A percentile compares a stretch with the other conserved stretches of the same genome.
Evolutionary conservation across 30 jellyfish, hydroid and myxozoan genomes (phyloP).

Genomic region (Aurelia coerulea): DNA sequence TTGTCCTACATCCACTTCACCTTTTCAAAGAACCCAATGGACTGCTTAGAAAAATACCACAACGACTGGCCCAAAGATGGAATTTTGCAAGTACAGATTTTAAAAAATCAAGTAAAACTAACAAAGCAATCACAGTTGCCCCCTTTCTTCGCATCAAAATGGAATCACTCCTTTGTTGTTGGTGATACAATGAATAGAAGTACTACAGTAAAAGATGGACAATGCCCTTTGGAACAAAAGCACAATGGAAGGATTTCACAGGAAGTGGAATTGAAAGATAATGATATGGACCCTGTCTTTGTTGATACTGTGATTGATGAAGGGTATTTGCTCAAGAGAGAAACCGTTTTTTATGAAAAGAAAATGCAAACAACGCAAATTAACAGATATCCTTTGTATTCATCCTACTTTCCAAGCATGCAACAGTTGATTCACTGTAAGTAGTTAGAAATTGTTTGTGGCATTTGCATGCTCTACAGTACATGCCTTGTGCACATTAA

Average conservation of each 20-base stretch:
- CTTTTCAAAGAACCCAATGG: constrained; percentile 78
- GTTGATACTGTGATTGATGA: constrained; percentile 18
- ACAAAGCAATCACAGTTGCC: constrained; percentile 16
- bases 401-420: not conserved
- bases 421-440: constrained; percentile 30
- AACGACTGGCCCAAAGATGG: constrained; percentile 95
- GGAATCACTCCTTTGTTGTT: constrained; percentile 34
- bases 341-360: constrained; percentile 23
- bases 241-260: not conserved
- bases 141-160: constrained; percentile 50
- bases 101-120: constrained; percentile 18
- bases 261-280: not conserved
- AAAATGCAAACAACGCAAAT: not conserved
- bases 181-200: not conserved
- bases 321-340: constrained; percentile 30
- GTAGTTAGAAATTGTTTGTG: not conserved
- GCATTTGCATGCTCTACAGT: not conserved
- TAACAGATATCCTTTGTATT: constrained; percentile 10
- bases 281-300: not conserved
- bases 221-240: too few relatives aligned
- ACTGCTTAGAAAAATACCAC: constrained; percentile 65
- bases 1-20: constrained; percentile 85
- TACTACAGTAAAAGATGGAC: constrained; percentile 4
- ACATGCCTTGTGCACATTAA: not conserved
- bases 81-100: constrained; percentile 75